Evolutionary conservation across 2,888 invertebrate species (phyloP).

Genomic region (Anthrax anthrax): DNA sequence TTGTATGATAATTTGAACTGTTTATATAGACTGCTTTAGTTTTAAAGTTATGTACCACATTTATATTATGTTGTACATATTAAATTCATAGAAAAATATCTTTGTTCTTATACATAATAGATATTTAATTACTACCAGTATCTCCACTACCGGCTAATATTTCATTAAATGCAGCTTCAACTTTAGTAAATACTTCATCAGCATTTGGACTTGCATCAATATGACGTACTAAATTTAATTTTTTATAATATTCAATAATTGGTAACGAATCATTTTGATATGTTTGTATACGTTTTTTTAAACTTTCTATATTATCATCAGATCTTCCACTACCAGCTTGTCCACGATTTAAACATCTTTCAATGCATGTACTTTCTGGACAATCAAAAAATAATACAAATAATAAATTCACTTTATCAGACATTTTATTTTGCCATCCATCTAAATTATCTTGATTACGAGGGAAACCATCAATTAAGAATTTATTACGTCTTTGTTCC

Average conservation of each 20-base stretch:
- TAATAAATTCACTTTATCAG: constrained; percentile 63
- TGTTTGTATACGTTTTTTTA: constrained; percentile 76
- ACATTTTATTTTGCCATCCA: constrained; percentile 82
- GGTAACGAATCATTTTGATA: constrained; percentile 78
- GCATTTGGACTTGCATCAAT: constrained; percentile 57
- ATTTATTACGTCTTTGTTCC: constrained; percentile 51
- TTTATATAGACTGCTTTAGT: too few species aligned
- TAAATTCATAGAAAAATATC: too few species aligned
- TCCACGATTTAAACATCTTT: constrained; percentile 76
- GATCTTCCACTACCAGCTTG: constrained; percentile 79
- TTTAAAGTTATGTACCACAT: too few species aligned
- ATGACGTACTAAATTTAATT: constrained; percentile 51
- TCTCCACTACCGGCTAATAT: constrained; percentile 1
- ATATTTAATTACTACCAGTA: not conserved
- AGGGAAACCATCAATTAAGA: constrained; percentile 97
- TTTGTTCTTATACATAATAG: too few species aligned
- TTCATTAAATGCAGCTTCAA: constrained; percentile 38
- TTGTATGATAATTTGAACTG: too few species aligned
- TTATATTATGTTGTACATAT: too few species aligned
- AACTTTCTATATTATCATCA: constrained; percentile 84
- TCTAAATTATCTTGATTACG: constrained; percentile 91
- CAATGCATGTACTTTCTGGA: constrained; percentile 63
- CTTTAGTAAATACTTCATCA: constrained; percentile 49
- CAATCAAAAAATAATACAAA: constrained; percentile 92
- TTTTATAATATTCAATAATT: constrained; percentile 70